Base-by-base conservation (phyloP, 2,797 vertebrate species). In the Valencia hispanica region DNA sequence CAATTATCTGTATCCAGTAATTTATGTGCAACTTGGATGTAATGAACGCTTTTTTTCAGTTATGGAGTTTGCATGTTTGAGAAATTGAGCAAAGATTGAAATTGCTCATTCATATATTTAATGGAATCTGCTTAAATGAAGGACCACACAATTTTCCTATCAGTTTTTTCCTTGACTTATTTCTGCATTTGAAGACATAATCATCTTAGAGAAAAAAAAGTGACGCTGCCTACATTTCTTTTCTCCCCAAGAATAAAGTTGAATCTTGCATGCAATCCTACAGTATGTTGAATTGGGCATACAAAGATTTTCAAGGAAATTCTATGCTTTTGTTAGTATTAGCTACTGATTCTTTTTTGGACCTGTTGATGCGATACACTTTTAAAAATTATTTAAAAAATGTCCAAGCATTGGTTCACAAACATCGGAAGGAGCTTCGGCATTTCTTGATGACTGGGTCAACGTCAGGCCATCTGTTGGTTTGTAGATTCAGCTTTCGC, bases 1-100 rank as follows among this genome's bases (percentile, higher is more conserved):
- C 86, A 88, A 87, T 91, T 88, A 88, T 80, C 79, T 79, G 32
- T 72, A 61, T 61, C 74, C 68, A 50, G 68, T 77, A 84, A 86
- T 75, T 50, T 69, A 70, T 72, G 68, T 53, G 82, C 81, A 78
- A 39, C 84, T 78, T 41, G 25, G 73, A 72, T 50, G 72, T 80
- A 48, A 50, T 71, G 51, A 47, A 48, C 70, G 83, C 85, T 83
- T 18, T 78, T 79, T 90, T 87, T 79, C 68, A 68, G 63, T 36
- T 8, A 10, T n/a, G 59, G 73, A 74, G 41, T 39, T 18, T 65
- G 17, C 17, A 25, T 77, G 63, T 70, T 81, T 48, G 45, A 32
- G 22, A 57, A 34, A 85, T 73, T 11, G 5, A n/a, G 61, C 59
- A 61, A 70, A 36, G 68, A 78, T 87, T 51, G 0, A 9, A 14